phyloP scores from a whole-genome alignment of 53 echinoderm and acorn worm species.

The Holothuria leucospilota region DNA sequence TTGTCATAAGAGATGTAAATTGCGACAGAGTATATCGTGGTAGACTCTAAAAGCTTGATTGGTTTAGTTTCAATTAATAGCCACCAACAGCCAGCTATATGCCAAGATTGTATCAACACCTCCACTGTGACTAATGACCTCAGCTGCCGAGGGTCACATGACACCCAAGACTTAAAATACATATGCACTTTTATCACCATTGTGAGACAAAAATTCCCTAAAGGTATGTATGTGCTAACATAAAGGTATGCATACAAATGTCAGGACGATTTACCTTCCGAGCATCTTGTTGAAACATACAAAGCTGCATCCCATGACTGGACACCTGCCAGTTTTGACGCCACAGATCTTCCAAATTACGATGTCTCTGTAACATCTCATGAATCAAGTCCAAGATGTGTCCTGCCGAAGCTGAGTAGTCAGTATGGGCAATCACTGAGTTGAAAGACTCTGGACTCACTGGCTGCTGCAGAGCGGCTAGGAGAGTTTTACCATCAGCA shows the following conservation, averaged over 20 bases:
- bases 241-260: too few species aligned
- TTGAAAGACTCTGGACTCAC: constrained; percentile 94
- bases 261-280: constrained; percentile 51
- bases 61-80: too few species aligned
- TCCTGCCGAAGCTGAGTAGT: constrained; percentile 92
- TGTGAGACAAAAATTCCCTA: too few species aligned
- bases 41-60: too few species aligned
- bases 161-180: not conserved
- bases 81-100: too few species aligned
- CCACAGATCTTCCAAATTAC: constrained; percentile 94
- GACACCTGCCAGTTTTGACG: constrained; percentile 78
- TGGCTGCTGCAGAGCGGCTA: constrained; percentile 94
- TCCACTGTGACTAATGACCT: too few species aligned
- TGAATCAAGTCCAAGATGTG: constrained; percentile 94
- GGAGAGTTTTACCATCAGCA: constrained; percentile 87
- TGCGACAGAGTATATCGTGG: too few species aligned
- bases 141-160: too few species aligned
- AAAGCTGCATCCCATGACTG: constrained; percentile 87
- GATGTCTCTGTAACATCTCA: constrained; percentile 90
- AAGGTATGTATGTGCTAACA: too few species aligned
- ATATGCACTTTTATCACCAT: too few species aligned
- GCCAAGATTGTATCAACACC: too few species aligned
- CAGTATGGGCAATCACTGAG: constrained; percentile 95
- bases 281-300: constrained; percentile 93
- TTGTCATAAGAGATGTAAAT: too few species aligned